A percentile compares a stretch with the other conserved stretches of the same genome.
Evolutionary conservation across 2,888 invertebrate species (phyloP).

Genomic region (Alloscopus bannaensis): DNA sequence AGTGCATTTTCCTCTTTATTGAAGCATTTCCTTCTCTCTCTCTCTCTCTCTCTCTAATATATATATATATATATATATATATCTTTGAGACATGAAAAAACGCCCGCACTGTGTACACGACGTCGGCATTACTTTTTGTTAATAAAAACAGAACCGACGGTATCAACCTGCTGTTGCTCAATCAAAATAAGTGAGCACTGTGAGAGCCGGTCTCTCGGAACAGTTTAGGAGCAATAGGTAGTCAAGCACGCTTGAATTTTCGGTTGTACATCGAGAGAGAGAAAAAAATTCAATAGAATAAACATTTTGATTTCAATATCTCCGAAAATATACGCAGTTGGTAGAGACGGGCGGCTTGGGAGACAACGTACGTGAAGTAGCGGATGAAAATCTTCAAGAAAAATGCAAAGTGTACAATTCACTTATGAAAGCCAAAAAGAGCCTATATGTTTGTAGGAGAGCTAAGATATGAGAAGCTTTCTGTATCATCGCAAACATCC

Average conservation of each 20-base stretch:
- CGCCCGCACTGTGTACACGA: too few relatives aligned
- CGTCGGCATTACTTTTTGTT: constrained; percentile 26
- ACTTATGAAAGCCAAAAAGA: constrained; percentile 6
- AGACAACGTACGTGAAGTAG: constrained; percentile 25
- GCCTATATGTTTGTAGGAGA: background rate
- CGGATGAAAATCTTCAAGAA: constrained; percentile 14
- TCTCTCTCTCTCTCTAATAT: too few relatives aligned
- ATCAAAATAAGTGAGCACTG: background rate
- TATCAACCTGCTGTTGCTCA: background rate
- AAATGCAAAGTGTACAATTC: constrained; percentile 5
- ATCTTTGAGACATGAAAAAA: too few relatives aligned
- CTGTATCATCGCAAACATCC: constrained; percentile 18
- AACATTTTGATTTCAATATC: constrained; percentile 41
- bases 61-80: too few relatives aligned
- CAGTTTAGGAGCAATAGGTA: background rate
- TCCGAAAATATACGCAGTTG: constrained; percentile 2
- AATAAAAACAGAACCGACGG: constrained; percentile 32
- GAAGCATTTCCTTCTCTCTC: background rate
- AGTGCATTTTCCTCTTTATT: constrained; percentile 38
- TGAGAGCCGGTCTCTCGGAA: background rate
- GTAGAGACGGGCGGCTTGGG: background rate
- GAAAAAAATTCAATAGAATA: constrained; percentile 30
- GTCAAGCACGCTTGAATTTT: constrained; percentile 18
- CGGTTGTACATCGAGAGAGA: constrained; percentile 1
- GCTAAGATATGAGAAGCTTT: constrained; percentile 11